phyloP scores from a whole-genome alignment of 2,888 invertebrate species.

The Lymantria monacha region DNA sequence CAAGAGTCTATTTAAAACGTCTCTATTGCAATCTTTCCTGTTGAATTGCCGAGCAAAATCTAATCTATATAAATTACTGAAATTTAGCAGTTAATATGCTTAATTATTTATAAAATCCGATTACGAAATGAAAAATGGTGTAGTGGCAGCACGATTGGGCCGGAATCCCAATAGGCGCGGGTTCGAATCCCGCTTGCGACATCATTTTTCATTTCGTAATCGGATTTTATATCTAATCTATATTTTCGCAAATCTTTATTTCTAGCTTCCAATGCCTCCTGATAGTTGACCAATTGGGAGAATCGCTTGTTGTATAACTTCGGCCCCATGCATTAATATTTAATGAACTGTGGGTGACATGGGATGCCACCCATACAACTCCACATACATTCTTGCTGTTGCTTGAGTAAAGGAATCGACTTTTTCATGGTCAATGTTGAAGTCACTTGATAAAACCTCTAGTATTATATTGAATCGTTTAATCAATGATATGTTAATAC shows the following conservation, averaged over 20 bases:
- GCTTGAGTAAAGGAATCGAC: neutral
- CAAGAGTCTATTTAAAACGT: neutral
- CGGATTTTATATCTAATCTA: constrained; percentile 20
- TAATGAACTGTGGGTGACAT: constrained; percentile 5
- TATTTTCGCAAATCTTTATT: constrained; percentile 35
- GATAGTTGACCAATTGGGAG: constrained; percentile 39
- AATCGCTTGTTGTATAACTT: constrained; percentile 14
- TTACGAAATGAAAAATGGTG: no score
- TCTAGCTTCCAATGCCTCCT: constrained; percentile 32
- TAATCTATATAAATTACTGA: constrained; percentile 25
- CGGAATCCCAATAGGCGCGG: no score
- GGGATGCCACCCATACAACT: constrained; percentile 6
- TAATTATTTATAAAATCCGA: no score
- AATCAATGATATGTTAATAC: constrained; percentile 1
- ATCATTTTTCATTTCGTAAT: no score
- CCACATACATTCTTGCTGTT: constrained; percentile 4
- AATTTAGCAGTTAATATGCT: no score
- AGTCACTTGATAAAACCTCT: constrained; percentile 4
- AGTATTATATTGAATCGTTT: constrained; percentile 4
- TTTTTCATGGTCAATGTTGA: constrained; percentile 3
- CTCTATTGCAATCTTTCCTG: neutral
- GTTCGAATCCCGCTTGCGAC: no score
- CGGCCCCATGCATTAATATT: neutral
- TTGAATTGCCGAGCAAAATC: constrained; percentile 3
- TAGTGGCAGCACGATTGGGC: no score